phyloP scores from a whole-genome alignment of 2,113 vertebrate species.

The Capra hircus region DNA sequence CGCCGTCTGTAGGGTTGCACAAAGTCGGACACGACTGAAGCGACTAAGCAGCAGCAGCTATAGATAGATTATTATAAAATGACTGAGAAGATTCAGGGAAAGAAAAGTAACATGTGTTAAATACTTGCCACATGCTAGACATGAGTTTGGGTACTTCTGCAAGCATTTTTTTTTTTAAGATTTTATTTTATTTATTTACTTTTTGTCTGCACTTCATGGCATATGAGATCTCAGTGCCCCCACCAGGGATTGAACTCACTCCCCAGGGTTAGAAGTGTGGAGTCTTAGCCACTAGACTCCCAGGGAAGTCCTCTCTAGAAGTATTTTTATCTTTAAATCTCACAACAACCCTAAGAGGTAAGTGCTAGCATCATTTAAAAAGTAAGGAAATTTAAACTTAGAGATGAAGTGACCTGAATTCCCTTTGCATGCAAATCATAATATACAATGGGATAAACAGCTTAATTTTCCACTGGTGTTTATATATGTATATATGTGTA shows the following conservation, averaged over 20 bases:
- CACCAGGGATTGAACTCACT: neutral
- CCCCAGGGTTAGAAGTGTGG: neutral
- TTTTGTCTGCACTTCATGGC: neutral
- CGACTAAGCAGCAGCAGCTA: fast-evolving
- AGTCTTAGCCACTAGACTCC: neutral
- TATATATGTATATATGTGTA: too few species aligned
- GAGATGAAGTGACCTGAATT: neutral
- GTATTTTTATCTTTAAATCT: neutral
- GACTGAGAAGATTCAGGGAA: neutral
- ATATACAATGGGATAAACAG: neutral
- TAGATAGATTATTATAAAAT: neutral
- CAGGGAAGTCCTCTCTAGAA: neutral
- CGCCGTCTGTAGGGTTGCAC: fast-evolving
- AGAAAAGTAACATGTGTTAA: neutral
- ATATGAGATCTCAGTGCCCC: neutral
- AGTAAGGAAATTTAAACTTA: neutral
- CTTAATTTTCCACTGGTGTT: neutral
- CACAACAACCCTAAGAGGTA: neutral
- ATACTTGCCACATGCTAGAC: fast-evolving
- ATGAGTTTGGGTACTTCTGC: neutral
- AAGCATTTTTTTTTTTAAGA: neutral
- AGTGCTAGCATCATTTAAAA: neutral
- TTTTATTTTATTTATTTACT: neutral
- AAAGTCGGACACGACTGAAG: neutral
- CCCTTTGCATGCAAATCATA: neutral